Conservation (phyloP, 2,888 invertebrate species). For the Drosophila diplacantha region DNA sequence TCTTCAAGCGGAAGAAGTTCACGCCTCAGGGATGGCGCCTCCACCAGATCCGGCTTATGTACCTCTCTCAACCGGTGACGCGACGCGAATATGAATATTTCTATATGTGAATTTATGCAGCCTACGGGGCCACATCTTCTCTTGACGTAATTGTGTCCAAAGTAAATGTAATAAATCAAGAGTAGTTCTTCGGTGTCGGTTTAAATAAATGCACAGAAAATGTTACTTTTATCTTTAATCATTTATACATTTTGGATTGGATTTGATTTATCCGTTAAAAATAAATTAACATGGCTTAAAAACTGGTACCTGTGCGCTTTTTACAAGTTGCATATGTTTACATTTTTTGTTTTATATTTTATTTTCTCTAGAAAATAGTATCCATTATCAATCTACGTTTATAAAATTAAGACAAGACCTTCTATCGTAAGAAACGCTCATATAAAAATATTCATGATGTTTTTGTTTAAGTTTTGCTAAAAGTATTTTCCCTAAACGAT, state of each 20-base stretch:
- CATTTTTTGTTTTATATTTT: background rate
- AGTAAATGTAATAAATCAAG: conserved; percentile 1
- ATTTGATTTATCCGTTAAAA: background rate
- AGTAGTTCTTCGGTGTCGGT: too few species aligned
- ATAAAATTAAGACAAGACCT: too few species aligned
- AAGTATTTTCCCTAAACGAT: background rate
- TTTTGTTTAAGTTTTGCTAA: background rate
- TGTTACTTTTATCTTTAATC: background rate
- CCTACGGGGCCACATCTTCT: fast-evolving
- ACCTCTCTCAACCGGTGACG: conserved; percentile 63
- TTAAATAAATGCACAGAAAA: background rate
- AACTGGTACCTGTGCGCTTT: background rate
- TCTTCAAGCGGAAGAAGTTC: conserved; percentile 62
- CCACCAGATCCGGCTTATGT: conserved; percentile 68
- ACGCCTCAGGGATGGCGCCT: conserved; percentile 65
- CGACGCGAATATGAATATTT: conserved; percentile 62
- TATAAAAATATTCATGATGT: background rate
- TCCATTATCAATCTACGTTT: too few species aligned
- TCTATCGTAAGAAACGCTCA: background rate
- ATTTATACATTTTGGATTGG: background rate
- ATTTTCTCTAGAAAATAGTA: too few species aligned
- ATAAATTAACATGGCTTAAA: background rate
- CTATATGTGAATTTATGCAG: conserved; percentile 46
- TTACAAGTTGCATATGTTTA: background rate
- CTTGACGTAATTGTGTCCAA: background rate